phyloP scores from a whole-genome alignment of 2,797 vertebrate species.

The Meriones psammophilus region DNA sequence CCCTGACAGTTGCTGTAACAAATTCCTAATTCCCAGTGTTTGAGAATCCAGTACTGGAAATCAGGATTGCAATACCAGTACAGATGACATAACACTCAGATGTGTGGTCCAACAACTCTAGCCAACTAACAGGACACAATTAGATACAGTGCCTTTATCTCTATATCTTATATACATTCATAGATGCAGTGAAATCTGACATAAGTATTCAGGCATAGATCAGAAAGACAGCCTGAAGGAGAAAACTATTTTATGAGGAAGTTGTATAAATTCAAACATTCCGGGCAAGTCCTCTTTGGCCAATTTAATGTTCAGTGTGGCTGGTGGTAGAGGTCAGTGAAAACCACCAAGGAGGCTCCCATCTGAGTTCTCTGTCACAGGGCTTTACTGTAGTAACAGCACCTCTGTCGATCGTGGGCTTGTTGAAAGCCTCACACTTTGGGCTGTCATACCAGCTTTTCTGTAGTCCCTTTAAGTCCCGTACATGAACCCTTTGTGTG shows the following conservation, averaged over 20 bases:
- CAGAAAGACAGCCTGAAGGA: not conserved
- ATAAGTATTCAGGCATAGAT: not conserved
- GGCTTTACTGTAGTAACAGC: accelerated
- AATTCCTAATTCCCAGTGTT: not conserved
- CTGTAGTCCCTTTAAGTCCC: not conserved
- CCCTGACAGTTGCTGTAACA: too few relatives aligned
- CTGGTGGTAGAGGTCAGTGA: accelerated
- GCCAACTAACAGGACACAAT: not conserved
- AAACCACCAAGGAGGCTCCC: accelerated
- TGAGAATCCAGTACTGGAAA: not conserved
- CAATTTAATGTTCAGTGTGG: not conserved
- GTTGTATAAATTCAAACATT: not conserved
- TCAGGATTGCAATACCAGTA: not conserved
- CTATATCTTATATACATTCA: not conserved
- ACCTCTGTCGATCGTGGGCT: not conserved
- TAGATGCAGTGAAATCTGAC: not conserved
- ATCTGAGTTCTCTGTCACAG: not conserved
- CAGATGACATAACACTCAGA: not conserved
- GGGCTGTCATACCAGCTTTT: not conserved
- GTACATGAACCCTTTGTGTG: not conserved
- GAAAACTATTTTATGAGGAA: not conserved
- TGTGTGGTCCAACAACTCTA: not conserved
- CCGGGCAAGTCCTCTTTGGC: not conserved
- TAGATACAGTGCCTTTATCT: not conserved
- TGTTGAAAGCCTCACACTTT: accelerated